phyloP scores from a whole-genome alignment of 2,113 vertebrate species.

The Halcyon malimbica region DNA sequence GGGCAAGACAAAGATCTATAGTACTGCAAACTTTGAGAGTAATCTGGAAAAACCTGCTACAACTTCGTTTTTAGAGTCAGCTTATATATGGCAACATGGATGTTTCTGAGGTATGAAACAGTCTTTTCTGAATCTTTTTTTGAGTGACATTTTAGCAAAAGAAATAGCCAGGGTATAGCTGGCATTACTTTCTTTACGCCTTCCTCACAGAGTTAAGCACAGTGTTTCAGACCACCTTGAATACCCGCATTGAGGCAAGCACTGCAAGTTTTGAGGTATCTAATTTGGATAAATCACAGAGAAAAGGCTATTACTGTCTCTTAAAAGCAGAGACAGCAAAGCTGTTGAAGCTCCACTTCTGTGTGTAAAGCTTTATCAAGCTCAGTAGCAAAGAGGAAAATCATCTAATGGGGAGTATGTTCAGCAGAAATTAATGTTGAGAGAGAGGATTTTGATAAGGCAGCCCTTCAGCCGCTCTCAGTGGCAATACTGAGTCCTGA shows the following conservation, averaged over 20 bases:
- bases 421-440: background rate
- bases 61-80: background rate
- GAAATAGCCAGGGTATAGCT: background rate
- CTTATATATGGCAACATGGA: background rate
- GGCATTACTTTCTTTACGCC: background rate
- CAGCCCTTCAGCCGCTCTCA: background rate
- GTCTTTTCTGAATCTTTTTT: background rate
- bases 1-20: background rate
- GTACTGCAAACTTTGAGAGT: background rate
- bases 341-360: accelerated
- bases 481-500: background rate
- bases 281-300: background rate
- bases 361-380: background rate
- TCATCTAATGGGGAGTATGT: background rate
- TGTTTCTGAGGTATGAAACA: background rate
- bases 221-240: background rate
- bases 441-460: background rate
- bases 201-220: background rate
- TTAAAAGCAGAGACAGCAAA: background rate
- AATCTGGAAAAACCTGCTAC: background rate
- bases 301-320: background rate
- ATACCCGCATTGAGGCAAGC: background rate
- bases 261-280: background rate
- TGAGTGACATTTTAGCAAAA: background rate
- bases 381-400: background rate